A percentile compares a stretch with the other conserved stretches of the same genome.
Evolutionary conservation across 1,140 invertebrate species (phyloP).

Genomic region (Papilio aristodemus): DNA sequence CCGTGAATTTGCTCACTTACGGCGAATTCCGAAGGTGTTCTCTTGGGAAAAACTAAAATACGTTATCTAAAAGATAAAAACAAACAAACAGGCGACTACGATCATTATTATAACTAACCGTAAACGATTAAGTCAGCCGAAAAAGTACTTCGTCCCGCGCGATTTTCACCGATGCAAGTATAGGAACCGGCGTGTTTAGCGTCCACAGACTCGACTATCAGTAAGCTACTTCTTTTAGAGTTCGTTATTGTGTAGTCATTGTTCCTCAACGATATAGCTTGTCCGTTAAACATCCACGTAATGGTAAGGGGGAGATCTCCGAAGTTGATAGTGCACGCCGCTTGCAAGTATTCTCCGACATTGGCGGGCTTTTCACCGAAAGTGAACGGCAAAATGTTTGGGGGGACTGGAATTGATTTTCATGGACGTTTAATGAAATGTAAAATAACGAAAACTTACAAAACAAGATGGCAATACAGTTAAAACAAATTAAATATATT

Average conservation of each 20-base stretch:
- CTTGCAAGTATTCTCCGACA: conserved; percentile 85
- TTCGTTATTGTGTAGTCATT: conserved; percentile 83
- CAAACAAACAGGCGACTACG: conserved; percentile 60
- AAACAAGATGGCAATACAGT: conserved; percentile 36
- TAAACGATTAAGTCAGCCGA: conserved; percentile 86
- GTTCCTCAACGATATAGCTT: conserved; percentile 81
- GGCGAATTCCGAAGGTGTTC: conserved; percentile 84
- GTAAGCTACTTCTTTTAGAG: conserved; percentile 85
- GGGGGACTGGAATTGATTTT: conserved; percentile 77
- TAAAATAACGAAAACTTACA: conserved; percentile 43
- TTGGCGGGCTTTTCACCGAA: conserved; percentile 85
- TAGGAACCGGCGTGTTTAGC: conserved; percentile 89
- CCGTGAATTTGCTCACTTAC: conserved; percentile 76
- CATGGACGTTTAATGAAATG: conserved; percentile 44
- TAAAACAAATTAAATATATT: conserved; percentile 37
- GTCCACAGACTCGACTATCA: conserved; percentile 87
- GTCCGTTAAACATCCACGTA: conserved; percentile 85
- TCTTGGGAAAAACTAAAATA: conserved; percentile 84
- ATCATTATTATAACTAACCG: conserved; percentile 80
- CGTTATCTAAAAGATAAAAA: conserved; percentile 65
- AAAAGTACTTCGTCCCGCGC: conserved; percentile 84
- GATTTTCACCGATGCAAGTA: conserved; percentile 89
- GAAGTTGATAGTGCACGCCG: conserved; percentile 91
- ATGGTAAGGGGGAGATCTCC: conserved; percentile 92
- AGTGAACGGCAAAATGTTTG: conserved; percentile 82